A percentile compares a stretch with the other conserved stretches of the same genome.
Conservation (phyloP, 2,888 invertebrate genomes). For the Lottia gigantea region DNA sequence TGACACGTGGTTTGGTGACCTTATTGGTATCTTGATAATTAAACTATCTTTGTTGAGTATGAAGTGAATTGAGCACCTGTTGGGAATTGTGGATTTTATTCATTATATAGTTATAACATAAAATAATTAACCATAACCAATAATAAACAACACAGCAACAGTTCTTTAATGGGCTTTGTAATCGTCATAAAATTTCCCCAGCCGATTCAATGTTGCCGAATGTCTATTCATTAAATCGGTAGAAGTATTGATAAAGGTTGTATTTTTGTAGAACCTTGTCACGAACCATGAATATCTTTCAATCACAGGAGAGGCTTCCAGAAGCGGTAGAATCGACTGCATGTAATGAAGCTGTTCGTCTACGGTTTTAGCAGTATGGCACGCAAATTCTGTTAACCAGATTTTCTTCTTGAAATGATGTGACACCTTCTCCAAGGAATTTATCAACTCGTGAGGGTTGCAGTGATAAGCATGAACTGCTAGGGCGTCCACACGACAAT, state of each 20-base stretch:
- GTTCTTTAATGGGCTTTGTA: background rate
- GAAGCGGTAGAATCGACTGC: constrained; percentile 31
- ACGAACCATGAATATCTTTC: constrained; percentile 36
- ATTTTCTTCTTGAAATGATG: constrained; percentile 35
- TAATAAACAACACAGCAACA: too few species aligned
- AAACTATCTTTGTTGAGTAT: too few species aligned
- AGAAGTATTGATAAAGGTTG: constrained; percentile 18
- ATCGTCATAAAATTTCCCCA: constrained; percentile 35
- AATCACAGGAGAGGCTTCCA: constrained; percentile 35
- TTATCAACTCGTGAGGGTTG: constrained; percentile 23
- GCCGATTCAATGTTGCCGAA: constrained; percentile 22
- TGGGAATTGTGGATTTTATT: too few species aligned
- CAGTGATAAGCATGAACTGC: constrained; percentile 44
- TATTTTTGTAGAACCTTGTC: constrained; percentile 22
- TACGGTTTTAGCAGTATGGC: constrained; percentile 32
- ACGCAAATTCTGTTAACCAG: constrained; percentile 43
- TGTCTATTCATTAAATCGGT: constrained; percentile 28
- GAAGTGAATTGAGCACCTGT: too few species aligned
- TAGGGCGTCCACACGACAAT: constrained; percentile 42
- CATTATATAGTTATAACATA: too few species aligned
- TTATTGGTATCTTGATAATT: too few species aligned
- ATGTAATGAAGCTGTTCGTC: constrained; percentile 31
- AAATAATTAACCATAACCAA: too few species aligned
- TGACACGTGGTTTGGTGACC: too few species aligned
- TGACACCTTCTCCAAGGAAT: constrained; percentile 29